Base-by-base conservation (phyloP, 2,888 invertebrate genomes). In the Drosophila gaucha region DNA sequence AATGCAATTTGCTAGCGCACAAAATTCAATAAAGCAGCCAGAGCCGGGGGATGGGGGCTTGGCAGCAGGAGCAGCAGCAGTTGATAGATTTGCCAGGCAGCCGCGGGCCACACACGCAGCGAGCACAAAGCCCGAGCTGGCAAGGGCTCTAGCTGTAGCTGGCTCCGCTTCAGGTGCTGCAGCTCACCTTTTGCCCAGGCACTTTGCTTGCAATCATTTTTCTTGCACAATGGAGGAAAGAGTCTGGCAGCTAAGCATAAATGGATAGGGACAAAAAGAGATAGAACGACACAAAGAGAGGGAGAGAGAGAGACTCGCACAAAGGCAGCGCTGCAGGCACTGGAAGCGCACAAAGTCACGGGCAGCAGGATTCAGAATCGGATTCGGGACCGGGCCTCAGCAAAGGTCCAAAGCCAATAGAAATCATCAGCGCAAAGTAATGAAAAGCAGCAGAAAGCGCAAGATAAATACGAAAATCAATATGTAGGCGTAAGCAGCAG, bases 391-490 rank as follows among this genome's bases (percentile, higher is more conserved):
- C 39, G 59, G 43, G 24, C 38, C 43, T 38, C 9, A 8, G 60
- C 38, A 46, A n/a, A 59, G 51, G 62, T 64, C 74, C 64, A 58
- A 55, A 58, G 70, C 55, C 86, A 83, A 74, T 85, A 75, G 79
- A 79, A 85, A 78, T 72, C 76, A 74, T 75, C 75, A 59, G 71
- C 63, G 71, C 60, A 49, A 72, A 56, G 72, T 82, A 84, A 86
- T 86, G 82, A 86, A 75, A 84, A 73, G 70, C 79, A 80, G 68
- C 74, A 69, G 67, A 73, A 58, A 66, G 78, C 76, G 63, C 73
- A 78, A 80, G 75, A 84, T 84, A 86, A 86, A 86, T 84, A 74
- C 79, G 62, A 84, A 85, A 85, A 86, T 85, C 84, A 86, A 86
- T 85, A 86, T 82, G 87, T 84, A 82, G 84, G 84, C 84, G 86